Conservation (phyloP, 2,888 invertebrate species). For the Apamea epomidion region DNA sequence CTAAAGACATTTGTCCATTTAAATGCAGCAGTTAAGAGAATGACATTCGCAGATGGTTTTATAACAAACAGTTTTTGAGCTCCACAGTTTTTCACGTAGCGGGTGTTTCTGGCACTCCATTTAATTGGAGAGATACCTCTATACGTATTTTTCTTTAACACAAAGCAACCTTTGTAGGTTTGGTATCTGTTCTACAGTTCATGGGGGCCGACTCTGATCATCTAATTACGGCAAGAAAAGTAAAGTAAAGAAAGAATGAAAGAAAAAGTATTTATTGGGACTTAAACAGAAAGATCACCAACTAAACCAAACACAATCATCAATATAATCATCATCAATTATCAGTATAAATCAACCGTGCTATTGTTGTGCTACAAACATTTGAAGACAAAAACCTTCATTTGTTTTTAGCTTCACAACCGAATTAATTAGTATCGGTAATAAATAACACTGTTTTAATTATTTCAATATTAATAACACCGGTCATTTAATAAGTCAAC, state of each 20-base stretch:
- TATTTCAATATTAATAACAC: neutral
- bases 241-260: neutral
- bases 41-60: conserved; percentile 69
- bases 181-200: conserved; percentile 46
- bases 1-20: conserved; percentile 62
- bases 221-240: conserved; percentile 22
- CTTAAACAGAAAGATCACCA: neutral
- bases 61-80: conserved; percentile 71
- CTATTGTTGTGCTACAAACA: no score
- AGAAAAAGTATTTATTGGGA: no score
- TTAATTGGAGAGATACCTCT: conserved; percentile 79
- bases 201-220: conserved; percentile 8
- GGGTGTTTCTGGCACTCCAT: conserved; percentile 78
- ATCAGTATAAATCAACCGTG: neutral
- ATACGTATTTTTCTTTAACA: conserved; percentile 72
- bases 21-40: conserved; percentile 61
- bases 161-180: conserved; percentile 70
- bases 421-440: no score
- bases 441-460: neutral
- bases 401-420: neutral
- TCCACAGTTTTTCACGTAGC: conserved; percentile 65
- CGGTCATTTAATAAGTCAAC: neutral
- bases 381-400: no score
- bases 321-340: neutral
- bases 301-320: neutral